Conservation (phyloP, 2,113 vertebrate species). For the Cercopithecus mona region DNA sequence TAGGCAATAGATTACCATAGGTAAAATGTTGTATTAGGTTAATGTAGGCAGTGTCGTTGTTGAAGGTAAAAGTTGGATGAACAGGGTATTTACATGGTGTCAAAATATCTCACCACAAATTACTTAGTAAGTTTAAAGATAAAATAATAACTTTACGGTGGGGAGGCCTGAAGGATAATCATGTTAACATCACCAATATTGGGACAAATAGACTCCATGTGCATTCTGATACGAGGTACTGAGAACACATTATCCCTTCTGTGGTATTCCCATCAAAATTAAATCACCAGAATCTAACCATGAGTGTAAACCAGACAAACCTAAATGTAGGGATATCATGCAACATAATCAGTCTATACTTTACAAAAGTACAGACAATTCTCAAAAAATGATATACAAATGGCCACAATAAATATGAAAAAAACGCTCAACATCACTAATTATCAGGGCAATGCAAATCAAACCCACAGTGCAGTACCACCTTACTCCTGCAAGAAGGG, state of each 20-base stretch:
- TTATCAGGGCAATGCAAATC: too few species aligned
- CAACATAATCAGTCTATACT: background rate
- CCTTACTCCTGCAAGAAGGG: too few species aligned
- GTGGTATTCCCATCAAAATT: background rate
- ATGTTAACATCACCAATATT: background rate
- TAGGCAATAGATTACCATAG: background rate
- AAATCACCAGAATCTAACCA: background rate
- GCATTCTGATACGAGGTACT: background rate
- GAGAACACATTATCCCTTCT: background rate
- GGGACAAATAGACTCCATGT: background rate
- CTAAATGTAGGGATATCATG: background rate
- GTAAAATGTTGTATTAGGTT: background rate
- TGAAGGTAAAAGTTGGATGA: background rate
- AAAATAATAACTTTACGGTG: background rate
- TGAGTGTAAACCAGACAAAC: background rate
- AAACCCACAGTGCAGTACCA: too few species aligned
- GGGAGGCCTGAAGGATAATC: background rate
- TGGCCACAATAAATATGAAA: too few species aligned
- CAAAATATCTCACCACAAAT: background rate
- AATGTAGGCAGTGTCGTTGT: background rate
- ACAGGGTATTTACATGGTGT: background rate
- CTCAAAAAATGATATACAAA: too few species aligned
- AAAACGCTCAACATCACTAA: too few species aligned
- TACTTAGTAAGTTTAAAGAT: conserved; percentile 33
- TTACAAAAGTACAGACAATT: background rate